Base-by-base conservation (phyloP, 1,140 invertebrate genomes). In the Listronotus oregonensis region DNA sequence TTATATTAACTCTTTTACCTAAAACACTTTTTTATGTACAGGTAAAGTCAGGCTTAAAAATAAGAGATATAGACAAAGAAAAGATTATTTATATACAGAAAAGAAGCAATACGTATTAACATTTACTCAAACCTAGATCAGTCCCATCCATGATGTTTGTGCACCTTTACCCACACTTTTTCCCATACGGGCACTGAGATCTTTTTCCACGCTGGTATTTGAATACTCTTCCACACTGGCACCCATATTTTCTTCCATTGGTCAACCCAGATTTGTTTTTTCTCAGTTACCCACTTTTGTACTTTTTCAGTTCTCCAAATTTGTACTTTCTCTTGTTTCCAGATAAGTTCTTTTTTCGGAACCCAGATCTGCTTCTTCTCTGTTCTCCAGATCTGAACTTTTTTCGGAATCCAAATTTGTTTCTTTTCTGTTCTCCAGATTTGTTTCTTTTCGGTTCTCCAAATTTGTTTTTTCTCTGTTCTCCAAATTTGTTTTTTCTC, bases 401-500 rank as follows among this genome's bases (percentile, higher is more conserved):
- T 91, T 66, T 89, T 85, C 1, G 85, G 85, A 64, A 85, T 85
- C 89, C 89, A 91, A 31, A 89, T 83, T 75, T 90, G 87, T 68
- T 90, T 89, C 86, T 89, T 90, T 72, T 91, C 89, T 40, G 89
- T 87, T 69, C 89, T 87, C 88, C 89, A 91, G 47, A 89, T 84
- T 77, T 89, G 83, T 71, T 90, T 88, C 78, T 91, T 89, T 60
- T 90, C 87, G 8, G 86, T 87, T 63, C 87, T 83, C 90, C 89
- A 92, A n/a, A 87, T 84, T 78, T 91, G 87, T 70, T 89, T 89
- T 78, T 91, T 92, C 42, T 89, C 84, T 0, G 85, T 88, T 61
- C 86, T 85, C 89, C 89, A 91, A 32, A 89, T 84, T 75, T 91
- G 87, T 18, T 89, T 85, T 71, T 88, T 89, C 73, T 90, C 86